Percentiles rank a stretch among this genome's conserved stretches.
Evolutionary conservation across 2,888 invertebrate species (phyloP).

Genomic region (Arrhopalites spinosus): DNA sequence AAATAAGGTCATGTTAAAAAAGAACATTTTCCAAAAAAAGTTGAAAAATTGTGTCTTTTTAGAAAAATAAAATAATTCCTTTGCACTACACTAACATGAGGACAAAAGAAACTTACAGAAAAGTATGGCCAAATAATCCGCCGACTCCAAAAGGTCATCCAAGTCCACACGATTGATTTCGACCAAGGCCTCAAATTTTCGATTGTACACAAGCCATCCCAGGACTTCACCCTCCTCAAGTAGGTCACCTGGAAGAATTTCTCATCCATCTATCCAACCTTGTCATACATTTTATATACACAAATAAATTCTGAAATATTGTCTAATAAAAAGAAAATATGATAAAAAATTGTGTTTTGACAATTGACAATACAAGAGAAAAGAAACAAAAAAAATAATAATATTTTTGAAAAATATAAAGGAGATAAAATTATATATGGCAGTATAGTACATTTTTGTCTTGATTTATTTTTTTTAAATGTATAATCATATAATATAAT

Average conservation of each 20-base stretch:
- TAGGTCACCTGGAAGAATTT: conserved; percentile 67
- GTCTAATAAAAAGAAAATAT: neutral
- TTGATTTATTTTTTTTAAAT: conserved; percentile 14
- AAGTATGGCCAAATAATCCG: conserved; percentile 88
- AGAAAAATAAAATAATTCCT: too few species aligned
- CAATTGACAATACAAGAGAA: neutral
- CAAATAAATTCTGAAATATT: too few species aligned
- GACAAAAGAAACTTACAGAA: conserved; percentile 75
- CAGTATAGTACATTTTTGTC: conserved; percentile 28
- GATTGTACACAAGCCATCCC: conserved; percentile 89
- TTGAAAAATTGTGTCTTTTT: too few species aligned
- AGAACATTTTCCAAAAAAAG: too few species aligned
- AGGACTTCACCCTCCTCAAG: conserved; percentile 80
- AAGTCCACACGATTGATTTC: conserved; percentile 80
- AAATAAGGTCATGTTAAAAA: neutral
- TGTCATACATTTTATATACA: too few species aligned
- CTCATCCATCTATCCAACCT: conserved; percentile 18
- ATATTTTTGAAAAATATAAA: neutral
- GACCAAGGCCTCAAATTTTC: conserved; percentile 88
- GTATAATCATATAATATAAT: neutral
- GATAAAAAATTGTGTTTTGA: neutral
- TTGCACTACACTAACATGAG: too few species aligned
- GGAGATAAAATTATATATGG: conserved; percentile 22
- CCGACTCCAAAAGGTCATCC: conserved; percentile 81
- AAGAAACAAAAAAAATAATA: neutral